Base-by-base conservation (phyloP, 2,113 vertebrate genomes). In the Menura novaehollandiae region DNA sequence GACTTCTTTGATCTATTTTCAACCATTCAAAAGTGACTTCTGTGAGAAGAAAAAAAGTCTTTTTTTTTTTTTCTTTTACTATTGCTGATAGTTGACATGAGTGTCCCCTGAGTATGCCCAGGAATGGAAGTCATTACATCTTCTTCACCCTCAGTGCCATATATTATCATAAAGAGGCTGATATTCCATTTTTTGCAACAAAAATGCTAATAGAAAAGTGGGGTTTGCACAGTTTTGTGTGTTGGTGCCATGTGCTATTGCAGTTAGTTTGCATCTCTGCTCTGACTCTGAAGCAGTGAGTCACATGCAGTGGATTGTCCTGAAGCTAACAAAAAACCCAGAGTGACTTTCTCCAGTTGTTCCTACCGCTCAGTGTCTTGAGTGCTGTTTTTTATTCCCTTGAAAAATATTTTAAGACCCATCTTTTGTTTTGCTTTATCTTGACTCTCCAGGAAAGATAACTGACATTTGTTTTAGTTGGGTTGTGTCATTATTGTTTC, bases 11-110 rank as follows among this genome's bases (percentile, higher is more conserved):
- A 73, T 85, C 24, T 74, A 5, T 44, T 86, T 94, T 62, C 27
- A 86, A 7, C 24, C 32, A 35, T 19, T 41, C 26, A 58, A 7
- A 92, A 84, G 23, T 74, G 20, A 15, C 37, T 81, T 88, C 41
- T 73, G 10, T 69, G 13, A 82, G 66, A 69, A 77, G 26, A 46
- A 82, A 80, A 67, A 20, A 24, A 2, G 19, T 0, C 15, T 51
- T 43, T 8, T 12, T 37, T 60, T 63, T 28, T 12, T 37, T 60
- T 63, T 28, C 6, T 41, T 41, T 24, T 35, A 2, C 23, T 67
- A 0, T 59, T 63, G 22, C 27, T 69, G 10, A 3, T 39, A 71
- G 19, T 62, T 44, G 35, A 18, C 11, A n/a, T 2, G 0, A 23
- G 21, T 71, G 17, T 81, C 39, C 35, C 2, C 41, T 74, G n/a